A percentile compares a stretch with the other conserved stretches of the same genome.
phyloP scores from a whole-genome alignment of 2,797 vertebrate species.

The Eptatretus atami region DNA sequence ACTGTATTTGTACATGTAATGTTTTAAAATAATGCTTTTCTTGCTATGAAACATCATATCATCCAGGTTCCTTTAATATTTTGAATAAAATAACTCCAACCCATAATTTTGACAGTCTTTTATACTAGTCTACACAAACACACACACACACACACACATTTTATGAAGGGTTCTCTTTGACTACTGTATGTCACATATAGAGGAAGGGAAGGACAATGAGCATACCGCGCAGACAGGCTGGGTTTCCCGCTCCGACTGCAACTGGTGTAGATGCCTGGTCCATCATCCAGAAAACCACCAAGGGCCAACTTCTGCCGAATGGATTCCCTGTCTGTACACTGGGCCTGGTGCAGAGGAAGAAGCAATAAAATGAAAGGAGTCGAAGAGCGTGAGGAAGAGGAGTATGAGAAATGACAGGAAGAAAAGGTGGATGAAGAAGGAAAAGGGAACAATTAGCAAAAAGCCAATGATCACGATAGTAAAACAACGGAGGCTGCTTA shows the following conservation, averaged over 20 bases:
- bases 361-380: background rate
- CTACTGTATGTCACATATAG: too few relatives aligned
- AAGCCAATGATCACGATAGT: background rate
- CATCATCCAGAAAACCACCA: conserved; percentile 5
- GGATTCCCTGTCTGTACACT: conserved; percentile 1
- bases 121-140: too few relatives aligned
- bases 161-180: too few relatives aligned
- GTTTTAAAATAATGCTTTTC: too few relatives aligned
- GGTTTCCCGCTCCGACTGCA: background rate
- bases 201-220: background rate
- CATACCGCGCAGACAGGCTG: background rate
- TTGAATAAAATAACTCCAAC: too few relatives aligned
- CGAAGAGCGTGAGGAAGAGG: background rate
- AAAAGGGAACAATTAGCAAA: background rate
- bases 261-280: conserved; percentile 1
- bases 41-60: too few relatives aligned
- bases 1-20: too few relatives aligned
- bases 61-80: too few relatives aligned
- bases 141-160: too few relatives aligned
- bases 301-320: conserved; percentile 3
- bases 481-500: background rate
- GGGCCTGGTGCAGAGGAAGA: background rate
- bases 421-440: background rate
- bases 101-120: too few relatives aligned
- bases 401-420: background rate